These are phyloP conservation scores for Neosalanx taihuensis DNA, from an alignment of 2,797 vertebrate species.

Conservation along the genomic window DNA sequence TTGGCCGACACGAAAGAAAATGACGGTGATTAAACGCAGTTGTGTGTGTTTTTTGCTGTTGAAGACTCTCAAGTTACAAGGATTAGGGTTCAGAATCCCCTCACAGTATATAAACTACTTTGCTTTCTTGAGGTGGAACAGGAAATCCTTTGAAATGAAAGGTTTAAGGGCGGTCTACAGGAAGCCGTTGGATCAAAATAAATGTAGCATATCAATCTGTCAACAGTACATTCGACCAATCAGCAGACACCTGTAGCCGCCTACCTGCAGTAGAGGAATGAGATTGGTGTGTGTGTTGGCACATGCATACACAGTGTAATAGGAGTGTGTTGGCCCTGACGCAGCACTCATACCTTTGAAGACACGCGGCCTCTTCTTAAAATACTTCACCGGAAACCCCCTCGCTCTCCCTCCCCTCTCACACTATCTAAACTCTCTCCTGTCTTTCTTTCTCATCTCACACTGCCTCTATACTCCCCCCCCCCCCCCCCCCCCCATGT, in stretches of 20 bases:
- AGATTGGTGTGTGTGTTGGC: not conserved
- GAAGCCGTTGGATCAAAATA: not conserved
- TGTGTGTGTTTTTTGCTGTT: not conserved
- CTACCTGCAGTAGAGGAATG: not conserved
- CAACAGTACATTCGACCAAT: not conserved
- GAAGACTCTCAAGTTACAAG: no score
- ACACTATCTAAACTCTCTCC: not conserved
- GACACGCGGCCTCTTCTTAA: constrained; percentile 66
- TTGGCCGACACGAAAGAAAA: not conserved
- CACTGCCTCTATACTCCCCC: not conserved
- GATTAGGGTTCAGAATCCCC: no score
- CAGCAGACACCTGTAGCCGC: not conserved
- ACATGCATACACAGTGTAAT: constrained; percentile 22
- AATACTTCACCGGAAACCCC: constrained; percentile 61
- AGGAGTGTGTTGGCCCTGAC: constrained; percentile 38
- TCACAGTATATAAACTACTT: no score
- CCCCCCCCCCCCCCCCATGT: no score
- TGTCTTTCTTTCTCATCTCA: not conserved
- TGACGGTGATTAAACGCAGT: not conserved
- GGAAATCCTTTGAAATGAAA: not conserved
- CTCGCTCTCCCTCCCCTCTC: constrained; percentile 34
- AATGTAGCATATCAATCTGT: not conserved
- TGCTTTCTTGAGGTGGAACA: not conserved
- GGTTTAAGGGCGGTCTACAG: not conserved
- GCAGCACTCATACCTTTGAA: constrained; percentile 50